phyloP scores from a whole-genome alignment of 2,113 vertebrate species.

The Stegostoma tigrinum region DNA sequence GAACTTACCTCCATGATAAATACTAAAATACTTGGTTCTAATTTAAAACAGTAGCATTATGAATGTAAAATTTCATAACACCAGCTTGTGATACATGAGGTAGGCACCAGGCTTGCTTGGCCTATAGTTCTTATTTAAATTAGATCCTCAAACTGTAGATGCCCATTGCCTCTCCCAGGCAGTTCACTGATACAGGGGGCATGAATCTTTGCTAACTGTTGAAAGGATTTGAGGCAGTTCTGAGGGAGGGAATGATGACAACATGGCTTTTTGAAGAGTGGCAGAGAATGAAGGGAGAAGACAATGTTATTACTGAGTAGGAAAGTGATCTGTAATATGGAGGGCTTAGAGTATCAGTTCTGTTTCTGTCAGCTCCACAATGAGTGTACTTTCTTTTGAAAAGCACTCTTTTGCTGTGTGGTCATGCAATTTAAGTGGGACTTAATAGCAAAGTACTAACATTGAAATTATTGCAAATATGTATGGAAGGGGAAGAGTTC shows the following conservation, averaged over 20 bases:
- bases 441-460: no score
- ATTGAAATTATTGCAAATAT: no score
- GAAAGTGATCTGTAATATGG: no score
- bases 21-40: background rate
- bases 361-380: no score
- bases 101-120: background rate
- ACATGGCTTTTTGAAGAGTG: no score
- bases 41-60: background rate
- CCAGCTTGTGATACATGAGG: background rate
- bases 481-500: no score
- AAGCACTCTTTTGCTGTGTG: no score
- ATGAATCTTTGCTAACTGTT: background rate
- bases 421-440: no score
- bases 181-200: background rate
- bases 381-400: no score
- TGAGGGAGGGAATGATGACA: background rate
- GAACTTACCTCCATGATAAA: background rate
- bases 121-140: background rate
- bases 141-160: background rate
- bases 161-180: background rate
- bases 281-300: no score
- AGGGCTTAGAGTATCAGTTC: no score
- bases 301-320: no score
- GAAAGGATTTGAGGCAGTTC: background rate
- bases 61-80: background rate